phyloP scores from a whole-genome alignment of 2,113 vertebrate genomes.

The Ptyas mucosa region DNA sequence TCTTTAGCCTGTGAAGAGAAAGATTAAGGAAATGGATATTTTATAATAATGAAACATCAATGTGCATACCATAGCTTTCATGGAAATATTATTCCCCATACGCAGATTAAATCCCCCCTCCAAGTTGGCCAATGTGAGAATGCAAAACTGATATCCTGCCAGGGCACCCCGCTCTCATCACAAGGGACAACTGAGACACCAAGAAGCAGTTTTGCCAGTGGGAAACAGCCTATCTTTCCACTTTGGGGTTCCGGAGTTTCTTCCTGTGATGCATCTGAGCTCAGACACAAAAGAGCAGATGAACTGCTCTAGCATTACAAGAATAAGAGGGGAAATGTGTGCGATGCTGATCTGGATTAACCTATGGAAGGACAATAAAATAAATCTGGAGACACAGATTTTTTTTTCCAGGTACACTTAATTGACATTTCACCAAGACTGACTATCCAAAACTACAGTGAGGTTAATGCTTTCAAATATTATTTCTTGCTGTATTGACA shows the following conservation, averaged over 20 bases:
- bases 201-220: neutral
- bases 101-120: neutral
- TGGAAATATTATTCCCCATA: neutral
- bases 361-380: slow-evolving; percentile 8
- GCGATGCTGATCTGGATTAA: neutral
- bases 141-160: neutral
- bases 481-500: slow-evolving; percentile 40
- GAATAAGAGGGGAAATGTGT: neutral
- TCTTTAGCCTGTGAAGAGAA: neutral
- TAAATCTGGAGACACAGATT: slow-evolving; percentile 39
- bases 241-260: neutral
- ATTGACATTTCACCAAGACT: slow-evolving; percentile 46
- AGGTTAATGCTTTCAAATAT: slow-evolving; percentile 52
- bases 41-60: neutral
- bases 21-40: neutral
- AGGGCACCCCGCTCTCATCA: neutral
- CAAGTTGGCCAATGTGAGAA: neutral
- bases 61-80: neutral
- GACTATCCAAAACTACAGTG: slow-evolving; percentile 49
- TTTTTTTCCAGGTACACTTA: slow-evolving; percentile 40
- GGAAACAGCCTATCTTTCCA: neutral
- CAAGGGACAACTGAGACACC: neutral
- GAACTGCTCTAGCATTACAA: neutral
- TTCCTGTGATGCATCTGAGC: neutral
- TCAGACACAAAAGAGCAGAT: neutral